A percentile compares a stretch with the other conserved stretches of the same genome.
Evolutionary conservation across 35 echinoderm and acorn worm species (phyloP).

Genomic region (Apostichopus californicus): DNA sequence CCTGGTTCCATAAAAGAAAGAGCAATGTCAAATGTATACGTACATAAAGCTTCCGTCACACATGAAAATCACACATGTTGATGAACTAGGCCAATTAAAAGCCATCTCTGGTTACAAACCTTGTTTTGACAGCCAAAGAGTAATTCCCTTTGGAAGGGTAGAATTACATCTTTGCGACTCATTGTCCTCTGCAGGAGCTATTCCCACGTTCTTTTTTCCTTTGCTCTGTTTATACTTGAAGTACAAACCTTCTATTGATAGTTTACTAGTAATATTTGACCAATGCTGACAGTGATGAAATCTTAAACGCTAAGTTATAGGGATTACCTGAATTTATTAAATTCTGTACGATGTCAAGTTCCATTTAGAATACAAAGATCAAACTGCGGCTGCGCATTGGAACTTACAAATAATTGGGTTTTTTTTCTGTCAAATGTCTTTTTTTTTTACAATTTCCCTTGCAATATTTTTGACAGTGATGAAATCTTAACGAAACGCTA

Average conservation of each 20-base stretch:
- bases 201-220: slow-evolving; percentile 10
- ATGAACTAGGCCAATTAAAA: slow-evolving; percentile 7
- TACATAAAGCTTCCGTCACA: not conserved
- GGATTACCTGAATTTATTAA: not conserved
- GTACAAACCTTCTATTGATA: not conserved
- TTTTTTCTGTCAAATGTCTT: too few relatives aligned
- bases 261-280: not conserved
- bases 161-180: not conserved
- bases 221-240: not conserved
- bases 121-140: slow-evolving; percentile 15
- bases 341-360: not conserved
- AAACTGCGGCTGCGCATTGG: not conserved
- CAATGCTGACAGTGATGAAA: not conserved
- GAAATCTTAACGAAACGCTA: too few relatives aligned
- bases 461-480: too few relatives aligned
- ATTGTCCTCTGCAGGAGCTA: not conserved
- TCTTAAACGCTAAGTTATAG: not conserved
- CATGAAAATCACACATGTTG: slow-evolving; percentile 1
- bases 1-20: not conserved
- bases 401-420: too few relatives aligned
- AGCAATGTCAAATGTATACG: not conserved
- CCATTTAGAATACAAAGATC: not conserved
- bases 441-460: too few relatives aligned
- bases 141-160: not conserved
- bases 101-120: not conserved